Evolutionary conservation across 2,797 vertebrate genomes (phyloP), one percentile per base, ranked within the genome.

Genomic region (Allochrocebus solatus): DNA sequence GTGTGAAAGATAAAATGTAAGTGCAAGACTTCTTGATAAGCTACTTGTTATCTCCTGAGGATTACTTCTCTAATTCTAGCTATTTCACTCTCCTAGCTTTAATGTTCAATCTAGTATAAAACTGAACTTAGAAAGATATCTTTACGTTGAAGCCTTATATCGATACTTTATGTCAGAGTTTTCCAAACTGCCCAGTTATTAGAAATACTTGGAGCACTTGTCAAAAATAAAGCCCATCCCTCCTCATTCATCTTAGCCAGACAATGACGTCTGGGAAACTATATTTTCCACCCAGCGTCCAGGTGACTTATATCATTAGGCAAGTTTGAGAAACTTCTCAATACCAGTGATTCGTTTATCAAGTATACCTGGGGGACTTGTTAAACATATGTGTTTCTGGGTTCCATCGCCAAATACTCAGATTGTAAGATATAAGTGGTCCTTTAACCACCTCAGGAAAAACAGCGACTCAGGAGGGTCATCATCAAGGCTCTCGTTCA

Each of bases 1-100:
- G 81, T 81, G 61, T 93, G 70, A 96, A 81, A 96, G 36, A 92
- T 85, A 48, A 81, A 95, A 76, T 92, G 13, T 46, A 67, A 89
- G 81, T 86, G 36, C 41, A 93, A 94, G 76, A 50, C 41, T 91
- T 39, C 64, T 94, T 76, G 17, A 61, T 93, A 95, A 94, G 67
- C n/a, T 95, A n/a, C 72, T 64, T 72, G 70, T 78, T 93, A 75
- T 96, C 82, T 95, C 83, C 41, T 67, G 19, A 79, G 72, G 74
- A 92, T 91, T 88, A 82, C 30, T 74, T 91, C 84, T 72, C 13
- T 83, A 76, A 50, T 83, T 89, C 28, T 28, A 4, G 14, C 55
- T 55, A 91, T 80, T 96, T 92, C 87, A 61, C 46, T 88, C 46
- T 79, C 22, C 81, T 57, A 53, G 67, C 50, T 94, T 94, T 81